Base-by-base conservation (phyloP, 2,888 invertebrate species). In the Pyrochroa serraticornis region DNA sequence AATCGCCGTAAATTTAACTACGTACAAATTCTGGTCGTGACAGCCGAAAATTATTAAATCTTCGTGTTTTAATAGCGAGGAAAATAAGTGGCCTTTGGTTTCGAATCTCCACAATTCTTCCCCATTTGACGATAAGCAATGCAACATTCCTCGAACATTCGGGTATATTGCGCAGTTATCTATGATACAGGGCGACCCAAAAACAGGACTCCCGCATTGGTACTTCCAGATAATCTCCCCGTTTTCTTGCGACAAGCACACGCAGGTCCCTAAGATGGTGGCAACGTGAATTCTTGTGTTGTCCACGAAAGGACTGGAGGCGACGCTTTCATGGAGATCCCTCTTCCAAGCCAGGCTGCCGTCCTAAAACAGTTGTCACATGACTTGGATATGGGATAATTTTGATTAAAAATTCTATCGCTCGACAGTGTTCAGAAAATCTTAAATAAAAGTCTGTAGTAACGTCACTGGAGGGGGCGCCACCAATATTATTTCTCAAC, bases 11-110 rank as follows among this genome's bases (percentile, higher is more conserved):
- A 67, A 57, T 64, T 78, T 72, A 31, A 92, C 69, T 63, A 86
- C 84, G 76, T 92, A 90, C 0, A 93, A 74, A 69, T 80, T 77
- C 46, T 83, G 82, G 77, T 93, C 89, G 70, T 91, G 88, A 68
- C 90, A 91, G 8, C 92, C 91, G 75, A 92, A 87, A 39, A 83
- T 73, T 46, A 88, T 77, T 69, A 83, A 79, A 61, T 80, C 80
- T 8, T 81, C 74, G 45, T 79, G 75, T 42, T 77, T 71, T 41
- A 81, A 79, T 14, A 91, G 77, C 7, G 91, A 88, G 1, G 92
- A 90, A 79, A 91, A 93, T 64, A 93, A 83, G 66, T 89, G 87
- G 1, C 65, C 63, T 5, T 50, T 56, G 2, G 49, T 36, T 14
- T 62, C 44, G 10, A 32, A 49, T 8, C 30, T 42, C 14, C 44